Evolutionary conservation across 2,113 vertebrate genomes (phyloP).

Genomic region (Cephalopholis sonnerati): DNA sequence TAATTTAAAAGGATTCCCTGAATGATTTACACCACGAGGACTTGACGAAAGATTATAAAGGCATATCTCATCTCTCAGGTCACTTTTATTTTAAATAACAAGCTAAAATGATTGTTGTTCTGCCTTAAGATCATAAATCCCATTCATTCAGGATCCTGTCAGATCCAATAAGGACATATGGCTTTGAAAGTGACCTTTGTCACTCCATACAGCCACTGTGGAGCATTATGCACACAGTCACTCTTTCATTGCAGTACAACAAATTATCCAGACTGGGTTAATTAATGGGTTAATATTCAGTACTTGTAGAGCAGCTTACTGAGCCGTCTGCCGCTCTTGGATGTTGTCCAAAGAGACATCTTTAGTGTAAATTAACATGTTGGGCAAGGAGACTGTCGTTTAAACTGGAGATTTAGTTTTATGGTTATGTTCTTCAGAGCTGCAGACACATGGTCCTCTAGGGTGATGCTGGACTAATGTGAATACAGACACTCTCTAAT

Average conservation of each 20-base stretch:
- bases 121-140: conserved; percentile 20
- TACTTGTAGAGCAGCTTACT: conserved; percentile 28
- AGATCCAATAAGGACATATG: conserved; percentile 11
- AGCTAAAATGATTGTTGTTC: neutral
- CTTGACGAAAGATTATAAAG: conserved; percentile 5
- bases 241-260: neutral
- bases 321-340: conserved; percentile 47
- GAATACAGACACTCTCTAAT: conserved; percentile 74
- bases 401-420: conserved; percentile 68
- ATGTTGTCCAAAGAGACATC: conserved; percentile 54
- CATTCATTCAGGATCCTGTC: conserved; percentile 6
- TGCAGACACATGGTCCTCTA: conserved; percentile 64
- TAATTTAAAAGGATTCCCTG: conserved; percentile 23
- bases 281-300: conserved; percentile 45
- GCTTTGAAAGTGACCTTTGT: conserved; percentile 28
- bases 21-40: conserved; percentile 28
- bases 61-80: neutral
- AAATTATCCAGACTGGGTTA: conserved; percentile 30
- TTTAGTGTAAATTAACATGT: conserved; percentile 71
- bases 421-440: conserved; percentile 59
- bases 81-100: conserved; percentile 1
- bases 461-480: conserved; percentile 65
- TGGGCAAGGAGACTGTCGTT: conserved; percentile 40
- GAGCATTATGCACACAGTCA: conserved; percentile 11
- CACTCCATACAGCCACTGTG: neutral